Conservation (phyloP, 2,888 invertebrate genomes). For the Cheilosia scutellata region DNA sequence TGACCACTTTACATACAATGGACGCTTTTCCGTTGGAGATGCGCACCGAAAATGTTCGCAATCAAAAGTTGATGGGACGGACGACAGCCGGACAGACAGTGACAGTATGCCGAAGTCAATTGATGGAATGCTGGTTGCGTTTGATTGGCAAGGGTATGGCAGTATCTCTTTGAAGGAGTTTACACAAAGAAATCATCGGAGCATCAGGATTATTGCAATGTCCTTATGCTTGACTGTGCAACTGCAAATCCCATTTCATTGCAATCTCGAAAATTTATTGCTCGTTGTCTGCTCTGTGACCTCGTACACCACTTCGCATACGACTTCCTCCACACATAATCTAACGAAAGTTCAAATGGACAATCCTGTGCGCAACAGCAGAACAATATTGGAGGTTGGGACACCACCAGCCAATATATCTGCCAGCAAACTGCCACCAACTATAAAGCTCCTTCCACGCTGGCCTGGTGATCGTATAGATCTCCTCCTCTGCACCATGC, state of each 20-base stretch:
- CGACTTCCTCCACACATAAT: constrained; percentile 34
- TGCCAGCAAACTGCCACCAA: constrained; percentile 36
- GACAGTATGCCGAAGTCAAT: constrained; percentile 51
- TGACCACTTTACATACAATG: constrained; percentile 72
- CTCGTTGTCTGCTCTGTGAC: constrained; percentile 17
- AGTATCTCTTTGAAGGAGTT: constrained; percentile 19
- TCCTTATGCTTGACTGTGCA: neutral
- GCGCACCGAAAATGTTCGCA: constrained; percentile 39
- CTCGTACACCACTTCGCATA: constrained; percentile 36
- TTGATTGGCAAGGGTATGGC: constrained; percentile 56
- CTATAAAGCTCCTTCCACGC: constrained; percentile 10
- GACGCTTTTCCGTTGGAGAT: constrained; percentile 27
- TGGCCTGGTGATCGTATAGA: constrained; percentile 39
- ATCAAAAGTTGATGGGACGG: constrained; percentile 42
- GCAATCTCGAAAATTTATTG: constrained; percentile 52
- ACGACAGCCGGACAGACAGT: constrained; percentile 46
- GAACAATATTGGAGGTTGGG: constrained; percentile 36
- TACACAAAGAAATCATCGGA: neutral
- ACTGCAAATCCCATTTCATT: constrained; percentile 24
- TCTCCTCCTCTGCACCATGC: constrained; percentile 35
- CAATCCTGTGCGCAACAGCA: constrained; percentile 39
- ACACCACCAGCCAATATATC: constrained; percentile 36
- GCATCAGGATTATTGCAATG: no score
- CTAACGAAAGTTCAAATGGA: constrained; percentile 44
- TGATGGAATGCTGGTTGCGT: constrained; percentile 55